These are phyloP conservation scores for Oryctolagus cuniculus DNA, from an alignment of 2,113 vertebrate species.

Conservation along the genomic window mOryCun1.1 NC_091449.1:33329501-33330000, in stretches of 20 bases:
- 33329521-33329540: not conserved
- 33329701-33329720: not conserved
- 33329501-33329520: not conserved
- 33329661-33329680: not conserved
- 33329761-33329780: slow-evolving; percentile 66
- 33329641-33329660: not conserved
- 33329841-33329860: slow-evolving; percentile 10
- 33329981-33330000: not conserved
- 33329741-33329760: slow-evolving; percentile 28
- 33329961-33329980: slow-evolving; percentile 76
- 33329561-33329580: not conserved
- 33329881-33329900: slow-evolving; percentile 51
- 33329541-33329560: not conserved
- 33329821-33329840: slow-evolving; percentile 68
- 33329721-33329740: slow-evolving; percentile 47
- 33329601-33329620: not conserved
- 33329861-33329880: slow-evolving; percentile 71
- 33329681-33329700: not conserved
- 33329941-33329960: slow-evolving; percentile 74
- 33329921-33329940: slow-evolving; percentile 79
- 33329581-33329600: not conserved
- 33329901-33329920: slow-evolving; percentile 75
- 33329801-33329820: slow-evolving; percentile 58
- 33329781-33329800: slow-evolving; percentile 36
- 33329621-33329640: not conserved